Conservation (phyloP, 1,140 invertebrate species). For the Platorchestia sp. region DNA sequence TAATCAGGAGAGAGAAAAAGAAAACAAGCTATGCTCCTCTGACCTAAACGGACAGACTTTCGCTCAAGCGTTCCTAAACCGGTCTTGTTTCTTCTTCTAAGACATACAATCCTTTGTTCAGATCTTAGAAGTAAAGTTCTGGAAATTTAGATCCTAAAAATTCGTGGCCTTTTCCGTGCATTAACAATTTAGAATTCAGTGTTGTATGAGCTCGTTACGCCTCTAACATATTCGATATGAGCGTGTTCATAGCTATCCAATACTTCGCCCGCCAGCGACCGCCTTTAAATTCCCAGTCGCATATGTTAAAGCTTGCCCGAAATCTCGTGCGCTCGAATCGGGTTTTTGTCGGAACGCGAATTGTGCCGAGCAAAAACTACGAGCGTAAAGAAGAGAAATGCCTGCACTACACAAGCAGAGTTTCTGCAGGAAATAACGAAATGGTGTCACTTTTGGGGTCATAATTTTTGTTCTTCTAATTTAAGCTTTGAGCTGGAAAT, state of each 20-base stretch:
- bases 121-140: background rate
- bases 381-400: background rate
- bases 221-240: background rate
- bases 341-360: background rate
- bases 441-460: background rate
- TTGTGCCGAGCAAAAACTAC: background rate
- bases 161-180: background rate
- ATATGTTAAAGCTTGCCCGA: background rate
- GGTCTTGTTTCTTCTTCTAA: background rate
- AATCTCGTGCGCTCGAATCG: background rate
- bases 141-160: background rate
- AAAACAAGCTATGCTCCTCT: background rate
- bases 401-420: background rate
- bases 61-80: background rate
- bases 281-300: background rate
- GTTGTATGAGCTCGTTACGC: background rate
- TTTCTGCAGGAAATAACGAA: background rate
- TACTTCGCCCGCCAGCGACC: background rate
- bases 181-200: background rate
- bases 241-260: background rate
- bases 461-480: background rate
- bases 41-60: background rate
- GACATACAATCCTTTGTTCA: background rate
- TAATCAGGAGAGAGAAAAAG: background rate
- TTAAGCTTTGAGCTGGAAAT: background rate